These are phyloP conservation scores for Trinectes maculatus DNA, from an alignment of 2,113 vertebrate species.

Conservation along the genomic window DNA sequence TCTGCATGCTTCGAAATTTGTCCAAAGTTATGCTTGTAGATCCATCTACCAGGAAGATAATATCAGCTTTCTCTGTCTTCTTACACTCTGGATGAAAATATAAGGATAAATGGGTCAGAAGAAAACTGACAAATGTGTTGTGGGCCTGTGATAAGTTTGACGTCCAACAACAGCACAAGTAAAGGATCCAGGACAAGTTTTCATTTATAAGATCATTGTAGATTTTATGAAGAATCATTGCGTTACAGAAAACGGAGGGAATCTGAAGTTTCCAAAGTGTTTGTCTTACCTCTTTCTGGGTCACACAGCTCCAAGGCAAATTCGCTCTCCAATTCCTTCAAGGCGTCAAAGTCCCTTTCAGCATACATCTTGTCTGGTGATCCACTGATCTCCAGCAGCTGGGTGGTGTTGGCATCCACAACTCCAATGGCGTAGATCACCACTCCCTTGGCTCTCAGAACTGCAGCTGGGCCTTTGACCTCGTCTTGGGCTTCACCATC, in stretches of 20 bases:
- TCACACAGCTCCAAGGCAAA: conserved; percentile 83
- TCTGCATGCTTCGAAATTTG: conserved; percentile 77
- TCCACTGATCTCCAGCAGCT: conserved; percentile 85
- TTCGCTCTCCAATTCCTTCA: conserved; percentile 80
- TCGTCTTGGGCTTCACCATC: conserved; percentile 83
- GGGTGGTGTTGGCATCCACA: conserved; percentile 70
- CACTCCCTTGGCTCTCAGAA: conserved; percentile 81
- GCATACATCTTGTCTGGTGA: conserved; percentile 70
- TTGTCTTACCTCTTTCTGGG: conserved; percentile 74
- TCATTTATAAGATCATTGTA: no score
- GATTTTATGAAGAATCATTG: no score
- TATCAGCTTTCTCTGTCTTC: conserved; percentile 81
- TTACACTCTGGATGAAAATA: conserved; percentile 75
- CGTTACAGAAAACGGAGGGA: no score
- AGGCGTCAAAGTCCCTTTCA: conserved; percentile 78
- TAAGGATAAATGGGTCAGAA: no score
- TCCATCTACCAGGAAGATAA: conserved; percentile 85
- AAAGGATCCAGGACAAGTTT: no score
- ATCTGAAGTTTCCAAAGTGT: neutral
- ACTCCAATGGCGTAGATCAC: conserved; percentile 85
- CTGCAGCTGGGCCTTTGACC: conserved; percentile 74
- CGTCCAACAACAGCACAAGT: no score
- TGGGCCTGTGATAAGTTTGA: no score
- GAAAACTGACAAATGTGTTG: no score
- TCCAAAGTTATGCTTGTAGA: conserved; percentile 62